Evolutionary conservation across 2,888 invertebrate genomes (phyloP).

Genomic region (Cancer borealis): DNA sequence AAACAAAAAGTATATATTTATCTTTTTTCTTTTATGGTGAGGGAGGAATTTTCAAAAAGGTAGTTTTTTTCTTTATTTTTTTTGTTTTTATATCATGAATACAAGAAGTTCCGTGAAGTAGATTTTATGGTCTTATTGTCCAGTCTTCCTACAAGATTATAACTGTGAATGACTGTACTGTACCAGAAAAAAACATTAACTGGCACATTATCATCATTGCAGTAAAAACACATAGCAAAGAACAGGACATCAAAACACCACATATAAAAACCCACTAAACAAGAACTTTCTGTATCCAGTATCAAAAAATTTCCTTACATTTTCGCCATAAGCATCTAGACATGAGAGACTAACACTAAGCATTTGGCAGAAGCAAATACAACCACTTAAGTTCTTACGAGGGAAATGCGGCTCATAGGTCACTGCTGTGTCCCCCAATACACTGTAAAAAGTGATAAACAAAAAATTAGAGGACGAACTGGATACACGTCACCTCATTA

Average conservation of each 20-base stretch:
- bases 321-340: slow-evolving; percentile 22
- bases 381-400: slow-evolving; percentile 71
- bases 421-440: slow-evolving; percentile 74
- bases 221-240: background rate
- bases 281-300: background rate
- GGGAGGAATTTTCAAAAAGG: background rate
- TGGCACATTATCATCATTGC: no score
- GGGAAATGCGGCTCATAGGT: slow-evolving; percentile 71
- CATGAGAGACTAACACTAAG: slow-evolving; percentile 39
- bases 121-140: background rate
- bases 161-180: background rate
- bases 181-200: background rate
- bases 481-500: slow-evolving; percentile 80
- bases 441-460: slow-evolving; percentile 72
- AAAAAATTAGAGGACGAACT: slow-evolving; percentile 70
- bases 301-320: no score
- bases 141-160: background rate
- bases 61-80: background rate
- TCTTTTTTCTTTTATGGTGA: background rate
- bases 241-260: background rate
- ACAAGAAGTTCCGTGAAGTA: background rate
- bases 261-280: background rate
- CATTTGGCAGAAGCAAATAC: slow-evolving; percentile 61
- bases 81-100: background rate
- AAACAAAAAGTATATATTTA: background rate